A percentile compares a stretch with the other conserved stretches of the same genome.
Conservation (phyloP, 2,888 invertebrate genomes). For the Caenorhabditis imperialis region DNA sequence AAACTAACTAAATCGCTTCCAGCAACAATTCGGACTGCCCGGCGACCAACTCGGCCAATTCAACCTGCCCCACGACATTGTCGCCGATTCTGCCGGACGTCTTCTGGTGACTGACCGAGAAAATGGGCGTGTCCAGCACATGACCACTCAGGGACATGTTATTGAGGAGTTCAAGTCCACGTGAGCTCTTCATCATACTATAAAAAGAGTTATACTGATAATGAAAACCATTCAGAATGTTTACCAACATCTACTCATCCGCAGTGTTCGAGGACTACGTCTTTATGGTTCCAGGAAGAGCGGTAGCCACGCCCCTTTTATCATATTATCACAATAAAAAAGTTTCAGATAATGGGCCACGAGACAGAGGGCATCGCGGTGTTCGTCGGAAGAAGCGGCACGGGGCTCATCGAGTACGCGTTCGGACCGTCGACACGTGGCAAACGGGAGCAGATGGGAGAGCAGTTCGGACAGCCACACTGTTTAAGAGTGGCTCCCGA, state of each 20-base stretch:
- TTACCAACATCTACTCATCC: conserved; percentile 65
- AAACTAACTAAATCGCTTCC: no score
- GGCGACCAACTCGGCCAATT: conserved; percentile 75
- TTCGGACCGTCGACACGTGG: conserved; percentile 54
- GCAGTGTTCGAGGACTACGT: conserved; percentile 57
- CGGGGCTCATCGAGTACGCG: conserved; percentile 63
- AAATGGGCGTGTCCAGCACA: conserved; percentile 80
- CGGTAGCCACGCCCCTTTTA: conserved; percentile 21
- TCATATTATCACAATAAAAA: background rate
- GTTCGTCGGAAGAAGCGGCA: conserved; percentile 59
- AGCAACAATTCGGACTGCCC: conserved; percentile 67
- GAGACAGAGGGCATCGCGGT: conserved; percentile 53
- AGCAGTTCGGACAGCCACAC: conserved; percentile 84
- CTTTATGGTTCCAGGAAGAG: conserved; percentile 67
- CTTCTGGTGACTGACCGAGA: conserved; percentile 81
- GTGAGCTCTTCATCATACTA: conserved; percentile 22
- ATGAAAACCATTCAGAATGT: conserved; percentile 50
- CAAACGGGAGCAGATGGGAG: conserved; percentile 22
- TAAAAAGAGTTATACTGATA: no score
- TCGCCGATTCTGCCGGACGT: conserved; percentile 78
- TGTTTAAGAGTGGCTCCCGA: conserved; percentile 84
- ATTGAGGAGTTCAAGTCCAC: conserved; percentile 54
- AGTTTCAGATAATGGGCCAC: conserved; percentile 28
- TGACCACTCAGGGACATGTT: conserved; percentile 59
- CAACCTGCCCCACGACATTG: conserved; percentile 80